Conservation (phyloP, 35 echinoderm and acorn worm species). For the Diadema setosum region DNA sequence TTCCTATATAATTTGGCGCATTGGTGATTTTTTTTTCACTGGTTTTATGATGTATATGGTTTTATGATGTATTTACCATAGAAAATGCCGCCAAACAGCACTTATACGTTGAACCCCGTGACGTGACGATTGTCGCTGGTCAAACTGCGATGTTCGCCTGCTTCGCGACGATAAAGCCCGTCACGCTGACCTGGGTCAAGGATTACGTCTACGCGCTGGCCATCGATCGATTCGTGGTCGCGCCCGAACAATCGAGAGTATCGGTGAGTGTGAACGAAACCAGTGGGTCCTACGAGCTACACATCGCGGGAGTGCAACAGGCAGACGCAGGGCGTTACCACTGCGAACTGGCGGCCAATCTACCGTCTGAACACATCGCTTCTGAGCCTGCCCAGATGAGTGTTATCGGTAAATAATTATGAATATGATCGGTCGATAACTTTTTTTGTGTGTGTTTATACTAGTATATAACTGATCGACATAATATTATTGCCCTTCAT, state of each 20-base stretch:
- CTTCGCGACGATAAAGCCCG: neutral
- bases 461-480: too few species aligned
- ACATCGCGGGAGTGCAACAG: neutral
- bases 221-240: neutral
- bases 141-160: neutral
- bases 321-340: neutral
- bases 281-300: neutral
- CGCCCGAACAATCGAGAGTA: neutral
- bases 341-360: constrained; percentile 23
- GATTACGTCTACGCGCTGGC: neutral
- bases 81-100: constrained; percentile 1
- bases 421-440: too few species aligned
- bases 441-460: too few species aligned
- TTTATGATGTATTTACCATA: too few species aligned
- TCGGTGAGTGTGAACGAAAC: neutral
- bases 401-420: neutral
- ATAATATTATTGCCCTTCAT: too few species aligned
- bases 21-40: too few species aligned
- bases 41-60: too few species aligned
- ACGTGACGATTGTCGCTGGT: neutral
- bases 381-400: neutral
- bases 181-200: constrained; percentile 7
- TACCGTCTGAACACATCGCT: neutral
- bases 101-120: neutral
- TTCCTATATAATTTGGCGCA: too few species aligned